Conservation (phyloP, 2,797 vertebrate genomes). For the Enteromius anoplus region DNA sequence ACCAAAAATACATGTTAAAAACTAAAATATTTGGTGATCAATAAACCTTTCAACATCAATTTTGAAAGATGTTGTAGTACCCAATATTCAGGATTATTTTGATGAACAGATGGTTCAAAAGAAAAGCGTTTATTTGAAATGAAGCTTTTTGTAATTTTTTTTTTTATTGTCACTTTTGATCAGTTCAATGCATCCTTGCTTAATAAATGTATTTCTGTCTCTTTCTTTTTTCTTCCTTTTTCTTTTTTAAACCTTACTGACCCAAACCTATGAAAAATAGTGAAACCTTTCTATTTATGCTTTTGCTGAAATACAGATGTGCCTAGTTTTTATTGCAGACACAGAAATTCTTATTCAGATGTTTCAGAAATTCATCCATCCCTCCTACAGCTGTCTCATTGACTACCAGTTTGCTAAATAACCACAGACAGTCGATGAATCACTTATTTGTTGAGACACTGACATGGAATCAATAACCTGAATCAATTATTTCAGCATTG, state of each 20-base stretch:
- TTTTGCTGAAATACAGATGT: not conserved
- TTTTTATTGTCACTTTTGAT: not conserved
- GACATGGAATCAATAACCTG: not conserved
- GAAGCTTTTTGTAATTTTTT: not conserved
- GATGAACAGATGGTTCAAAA: not conserved
- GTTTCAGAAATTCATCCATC: not conserved
- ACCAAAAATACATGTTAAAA: not conserved
- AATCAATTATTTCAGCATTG: conserved; percentile 20
- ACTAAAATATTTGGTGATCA: not conserved
- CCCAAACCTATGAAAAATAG: not conserved
- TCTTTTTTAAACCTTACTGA: no score
- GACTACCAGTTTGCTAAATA: conserved; percentile 3
- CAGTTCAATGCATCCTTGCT: no score
- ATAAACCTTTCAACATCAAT: not conserved
- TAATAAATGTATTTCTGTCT: no score
- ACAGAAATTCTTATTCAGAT: not conserved
- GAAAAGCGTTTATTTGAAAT: not conserved
- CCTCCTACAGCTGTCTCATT: not conserved
- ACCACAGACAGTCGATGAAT: not conserved
- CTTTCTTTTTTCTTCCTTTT: no score
- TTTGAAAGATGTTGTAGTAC: not conserved
- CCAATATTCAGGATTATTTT: not conserved
- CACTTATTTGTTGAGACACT: not conserved
- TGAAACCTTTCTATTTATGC: not conserved
- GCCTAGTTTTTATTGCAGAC: not conserved